phyloP scores from a whole-genome alignment of 2,888 invertebrate genomes.

The Ichneumoninae sp. region DNA sequence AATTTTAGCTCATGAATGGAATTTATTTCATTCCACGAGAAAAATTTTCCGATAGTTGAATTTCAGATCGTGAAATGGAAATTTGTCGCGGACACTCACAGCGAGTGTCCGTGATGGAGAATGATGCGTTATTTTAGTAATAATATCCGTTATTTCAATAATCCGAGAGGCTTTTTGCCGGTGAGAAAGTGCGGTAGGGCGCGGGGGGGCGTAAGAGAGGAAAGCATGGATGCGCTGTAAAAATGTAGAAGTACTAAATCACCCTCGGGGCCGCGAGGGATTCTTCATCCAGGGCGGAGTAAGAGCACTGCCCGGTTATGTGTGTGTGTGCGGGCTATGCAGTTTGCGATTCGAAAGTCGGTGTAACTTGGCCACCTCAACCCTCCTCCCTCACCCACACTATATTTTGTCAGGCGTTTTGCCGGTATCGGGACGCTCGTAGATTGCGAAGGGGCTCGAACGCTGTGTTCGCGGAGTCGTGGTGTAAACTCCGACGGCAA shows the following conservation, averaged over 20 bases:
- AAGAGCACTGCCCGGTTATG: neutral
- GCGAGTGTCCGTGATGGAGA: neutral
- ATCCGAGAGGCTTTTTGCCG: slow-evolving; percentile 5
- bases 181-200: neutral
- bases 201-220: neutral
- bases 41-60: neutral
- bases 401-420: slow-evolving; percentile 19
- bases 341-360: slow-evolving; percentile 17
- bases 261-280: slow-evolving; percentile 29
- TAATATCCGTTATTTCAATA: slow-evolving; percentile 12
- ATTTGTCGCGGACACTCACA: neutral
- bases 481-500: slow-evolving; percentile 6
- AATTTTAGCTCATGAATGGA: neutral
- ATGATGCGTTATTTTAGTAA: neutral
- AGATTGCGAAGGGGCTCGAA: slow-evolving; percentile 18
- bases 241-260: slow-evolving; percentile 38
- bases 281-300: neutral
- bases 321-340: neutral
- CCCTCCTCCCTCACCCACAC: slow-evolving; percentile 3
- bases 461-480: slow-evolving; percentile 16
- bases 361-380: slow-evolving; percentile 3
- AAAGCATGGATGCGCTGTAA: slow-evolving; percentile 20
- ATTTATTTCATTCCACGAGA: neutral
- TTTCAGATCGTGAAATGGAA: neutral
- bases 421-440: slow-evolving; percentile 7